phyloP scores from a whole-genome alignment of 2,113 vertebrate genomes.

The Acanthisitta chloris region DNA sequence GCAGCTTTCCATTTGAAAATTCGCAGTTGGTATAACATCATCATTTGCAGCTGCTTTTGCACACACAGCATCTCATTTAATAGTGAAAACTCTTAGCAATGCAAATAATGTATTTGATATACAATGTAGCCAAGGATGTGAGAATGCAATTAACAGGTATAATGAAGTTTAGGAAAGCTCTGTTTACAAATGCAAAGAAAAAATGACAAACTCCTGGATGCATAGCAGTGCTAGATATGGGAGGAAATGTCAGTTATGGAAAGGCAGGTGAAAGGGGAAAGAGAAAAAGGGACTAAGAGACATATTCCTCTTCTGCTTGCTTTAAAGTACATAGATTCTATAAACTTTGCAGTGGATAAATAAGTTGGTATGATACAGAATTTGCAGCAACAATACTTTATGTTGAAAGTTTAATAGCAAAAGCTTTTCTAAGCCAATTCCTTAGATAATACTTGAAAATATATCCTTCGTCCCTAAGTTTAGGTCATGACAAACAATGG shows the following conservation, averaged over 20 bases:
- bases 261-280: neutral
- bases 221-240: neutral
- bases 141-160: neutral
- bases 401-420: neutral
- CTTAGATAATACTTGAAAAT: neutral
- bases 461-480: neutral
- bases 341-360: neutral
- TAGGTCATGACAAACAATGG: neutral
- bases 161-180: neutral
- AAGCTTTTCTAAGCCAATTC: neutral
- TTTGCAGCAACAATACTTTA: neutral
- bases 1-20: neutral
- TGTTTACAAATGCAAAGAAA: neutral
- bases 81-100: neutral
- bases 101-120: neutral
- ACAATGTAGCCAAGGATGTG: neutral
- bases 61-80: neutral
- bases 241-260: neutral
- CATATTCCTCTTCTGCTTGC: neutral
- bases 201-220: neutral
- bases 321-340: neutral
- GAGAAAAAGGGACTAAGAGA: neutral
- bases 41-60: constrained; percentile 11
- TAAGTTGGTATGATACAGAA: neutral
- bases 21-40: neutral